phyloP scores from a whole-genome alignment of 2,888 invertebrate genomes.

The Saturnia japonica region DNA sequence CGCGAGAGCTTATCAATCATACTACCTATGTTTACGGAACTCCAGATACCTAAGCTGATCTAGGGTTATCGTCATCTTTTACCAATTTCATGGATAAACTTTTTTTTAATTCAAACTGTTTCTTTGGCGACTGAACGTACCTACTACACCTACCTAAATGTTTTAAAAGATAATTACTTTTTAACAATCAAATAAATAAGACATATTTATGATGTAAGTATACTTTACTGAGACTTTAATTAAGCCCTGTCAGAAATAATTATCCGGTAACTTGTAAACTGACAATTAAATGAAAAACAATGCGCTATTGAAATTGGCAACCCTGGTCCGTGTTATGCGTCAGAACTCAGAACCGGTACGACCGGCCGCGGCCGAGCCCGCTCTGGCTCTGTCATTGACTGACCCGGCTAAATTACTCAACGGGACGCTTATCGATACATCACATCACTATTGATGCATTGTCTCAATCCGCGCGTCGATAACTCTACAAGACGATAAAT shows the following conservation, averaged over 20 bases:
- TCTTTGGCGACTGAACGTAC: background rate
- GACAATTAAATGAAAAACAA: background rate
- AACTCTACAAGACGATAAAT: constrained; percentile 39
- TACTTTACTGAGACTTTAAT: background rate
- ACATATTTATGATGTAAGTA: background rate
- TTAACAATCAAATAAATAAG: background rate
- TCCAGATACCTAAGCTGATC: constrained; percentile 27
- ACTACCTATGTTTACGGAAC: constrained; percentile 47
- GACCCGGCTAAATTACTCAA: constrained; percentile 56
- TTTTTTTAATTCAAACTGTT: background rate
- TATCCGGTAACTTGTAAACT: background rate
- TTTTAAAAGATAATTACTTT: background rate
- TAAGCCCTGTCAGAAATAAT: background rate
- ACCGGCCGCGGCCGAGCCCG: constrained; percentile 41
- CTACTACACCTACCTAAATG: background rate
- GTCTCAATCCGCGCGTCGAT: constrained; percentile 44
- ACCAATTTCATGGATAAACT: background rate
- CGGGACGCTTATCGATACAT: constrained; percentile 58
- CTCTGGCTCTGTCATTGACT: constrained; percentile 24
- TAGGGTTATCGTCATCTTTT: constrained; percentile 17
- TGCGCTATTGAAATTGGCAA: background rate
- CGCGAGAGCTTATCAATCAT: constrained; percentile 62
- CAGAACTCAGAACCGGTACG: constrained; percentile 45
- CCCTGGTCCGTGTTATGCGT: constrained; percentile 5
- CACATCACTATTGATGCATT: constrained; percentile 65